Base-by-base conservation (phyloP, 2,113 vertebrate genomes). In the Passer domesticus region DNA sequence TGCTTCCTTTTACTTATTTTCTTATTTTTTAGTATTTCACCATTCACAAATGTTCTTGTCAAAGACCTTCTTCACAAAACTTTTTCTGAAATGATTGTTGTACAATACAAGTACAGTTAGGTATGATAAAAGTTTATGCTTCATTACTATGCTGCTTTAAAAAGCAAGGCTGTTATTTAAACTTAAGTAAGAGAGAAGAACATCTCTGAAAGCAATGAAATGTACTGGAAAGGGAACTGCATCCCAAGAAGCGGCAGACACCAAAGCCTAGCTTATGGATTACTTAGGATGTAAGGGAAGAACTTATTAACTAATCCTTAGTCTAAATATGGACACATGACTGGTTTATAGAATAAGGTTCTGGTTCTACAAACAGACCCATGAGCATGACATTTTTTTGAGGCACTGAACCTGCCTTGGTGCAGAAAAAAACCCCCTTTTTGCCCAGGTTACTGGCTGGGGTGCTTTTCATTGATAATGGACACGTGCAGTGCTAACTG, bases 1-100 rank as follows among this genome's bases (percentile, higher is more conserved):
- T 94, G 78, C 70, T 92, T 95, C 62, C 70, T 94, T 94, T 89
- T 49, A 79, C 77, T 87, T 89, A 41, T 73, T 89, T 87, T 87
- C 44, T 60, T 83, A 3, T 53, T 87, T 75, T 87, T 22, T 86
- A 11, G 8, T 86, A 53, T 52, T 76, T 30, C 41, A 72, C 43
- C 27, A 37, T 70, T 74, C 24, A 56, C 24, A 91, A 89, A 13
- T 20, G 13, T 27, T 79, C 62, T 68, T 84, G 27, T 89, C 53
- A 58, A 91, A 93, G 62, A 49, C 24, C 23, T 60, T 22, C 64
- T 77, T 72, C 59, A 41, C 39, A 49, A 60, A 81, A 39, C 41
- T 56, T 33, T 47, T 49, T 70, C 43, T 63, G 60, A 49, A 67
- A 47, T 68, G 31, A 33, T 33, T 64, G 10, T 15, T 37, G 27